Conservation (phyloP, 1,140 invertebrate species). For the Patella vulgata region DNA sequence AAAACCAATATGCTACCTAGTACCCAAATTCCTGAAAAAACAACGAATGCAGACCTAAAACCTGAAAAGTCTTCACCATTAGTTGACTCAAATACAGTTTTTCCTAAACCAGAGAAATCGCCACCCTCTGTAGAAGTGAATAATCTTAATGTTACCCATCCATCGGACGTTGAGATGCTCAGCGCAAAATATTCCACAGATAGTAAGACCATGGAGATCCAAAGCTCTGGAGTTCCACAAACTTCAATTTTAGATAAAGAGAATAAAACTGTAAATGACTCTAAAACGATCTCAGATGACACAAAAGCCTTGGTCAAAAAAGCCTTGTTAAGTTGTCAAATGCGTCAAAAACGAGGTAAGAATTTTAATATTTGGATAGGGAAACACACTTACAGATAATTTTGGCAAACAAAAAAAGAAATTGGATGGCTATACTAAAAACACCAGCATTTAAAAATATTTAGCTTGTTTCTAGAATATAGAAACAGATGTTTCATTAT, state of each 20-base stretch:
- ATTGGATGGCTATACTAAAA: too few species aligned
- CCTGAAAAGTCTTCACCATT: background rate
- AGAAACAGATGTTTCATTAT: too few species aligned
- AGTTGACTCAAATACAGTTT: slow-evolving; percentile 5
- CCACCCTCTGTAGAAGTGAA: slow-evolving; percentile 35
- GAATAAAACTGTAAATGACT: slow-evolving; percentile 22
- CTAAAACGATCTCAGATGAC: slow-evolving; percentile 54
- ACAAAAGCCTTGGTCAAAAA: slow-evolving; percentile 60
- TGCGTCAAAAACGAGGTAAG: slow-evolving; percentile 49
- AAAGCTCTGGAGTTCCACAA: background rate
- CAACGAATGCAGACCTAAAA: background rate
- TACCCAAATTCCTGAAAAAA: background rate
- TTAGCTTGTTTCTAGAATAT: too few species aligned
- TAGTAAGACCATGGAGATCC: slow-evolving; percentile 22
- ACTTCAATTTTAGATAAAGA: background rate
- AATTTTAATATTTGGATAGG: background rate
- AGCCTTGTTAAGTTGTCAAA: slow-evolving; percentile 49
- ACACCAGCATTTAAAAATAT: too few species aligned
- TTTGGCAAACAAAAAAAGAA: too few species aligned
- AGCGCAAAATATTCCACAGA: slow-evolving; percentile 55
- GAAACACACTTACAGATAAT: background rate
- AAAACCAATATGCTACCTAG: background rate
- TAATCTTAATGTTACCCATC: slow-evolving; percentile 26
- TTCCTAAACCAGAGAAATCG: slow-evolving; percentile 29
- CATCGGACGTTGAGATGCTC: slow-evolving; percentile 59